These are phyloP conservation scores for Sardina pilchardus DNA, from an alignment of 2,113 vertebrate species.

Conservation along the genomic window DNA sequence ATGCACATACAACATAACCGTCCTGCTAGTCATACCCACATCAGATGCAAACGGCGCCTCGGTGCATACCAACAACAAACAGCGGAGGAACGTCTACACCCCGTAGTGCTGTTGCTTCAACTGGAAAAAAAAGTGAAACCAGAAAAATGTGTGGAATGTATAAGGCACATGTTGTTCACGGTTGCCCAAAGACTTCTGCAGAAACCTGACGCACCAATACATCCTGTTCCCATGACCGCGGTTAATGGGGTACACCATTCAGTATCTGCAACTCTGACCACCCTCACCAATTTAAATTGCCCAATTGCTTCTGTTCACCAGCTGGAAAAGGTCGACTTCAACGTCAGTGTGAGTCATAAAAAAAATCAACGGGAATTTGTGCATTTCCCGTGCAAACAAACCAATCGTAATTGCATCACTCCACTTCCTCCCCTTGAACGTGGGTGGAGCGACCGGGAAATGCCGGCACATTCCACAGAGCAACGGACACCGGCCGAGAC, in stretches of 20 bases:
- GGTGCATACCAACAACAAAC: background rate
- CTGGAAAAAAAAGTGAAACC: slow-evolving; percentile 1
- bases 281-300: background rate
- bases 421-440: slow-evolving; percentile 41
- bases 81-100: background rate
- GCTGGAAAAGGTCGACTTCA: background rate
- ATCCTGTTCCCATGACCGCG: background rate
- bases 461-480: background rate
- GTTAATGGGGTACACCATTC: background rate
- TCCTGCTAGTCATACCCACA: background rate
- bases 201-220: background rate
- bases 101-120: background rate
- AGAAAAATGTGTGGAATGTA: slow-evolving; percentile 23
- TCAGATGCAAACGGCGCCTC: background rate
- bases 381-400: background rate
- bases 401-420: background rate
- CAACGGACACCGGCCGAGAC: background rate
- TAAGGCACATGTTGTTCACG: background rate
- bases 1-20: background rate
- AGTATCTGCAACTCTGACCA: background rate
- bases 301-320: background rate
- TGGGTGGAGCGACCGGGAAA: slow-evolving; percentile 7
- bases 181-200: background rate
- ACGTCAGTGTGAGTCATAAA: background rate
- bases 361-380: background rate